Evolutionary conservation across 2,888 invertebrate species (phyloP).

Genomic region (Lasioglossum vierecki): DNA sequence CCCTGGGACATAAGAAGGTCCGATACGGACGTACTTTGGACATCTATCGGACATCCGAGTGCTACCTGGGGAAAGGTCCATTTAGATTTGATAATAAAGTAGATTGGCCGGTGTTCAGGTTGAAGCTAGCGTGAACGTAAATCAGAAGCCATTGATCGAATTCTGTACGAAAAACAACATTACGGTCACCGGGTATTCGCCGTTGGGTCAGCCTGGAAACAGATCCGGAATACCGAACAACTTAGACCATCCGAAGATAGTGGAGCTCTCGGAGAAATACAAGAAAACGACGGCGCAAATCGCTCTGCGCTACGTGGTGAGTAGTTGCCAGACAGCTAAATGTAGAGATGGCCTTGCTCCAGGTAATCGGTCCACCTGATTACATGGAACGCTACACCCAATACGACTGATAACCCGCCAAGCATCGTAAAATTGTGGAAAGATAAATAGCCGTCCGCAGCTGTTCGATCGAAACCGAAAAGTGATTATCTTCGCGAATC

Average conservation of each 20-base stretch:
- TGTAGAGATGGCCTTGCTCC: not conserved
- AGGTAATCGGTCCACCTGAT: not conserved
- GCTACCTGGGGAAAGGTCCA: too few species aligned
- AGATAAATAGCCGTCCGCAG: not conserved
- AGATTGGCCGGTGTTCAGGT: constrained; percentile 85
- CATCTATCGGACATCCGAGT: too few species aligned
- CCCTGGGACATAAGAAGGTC: too few species aligned
- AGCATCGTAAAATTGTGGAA: not conserved
- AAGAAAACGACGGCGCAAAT: constrained; percentile 89
- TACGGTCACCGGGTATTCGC: constrained; percentile 91
- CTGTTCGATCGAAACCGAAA: not conserved
- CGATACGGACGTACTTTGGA: too few species aligned
- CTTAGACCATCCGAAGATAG: constrained; percentile 87
- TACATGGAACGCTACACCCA: not conserved
- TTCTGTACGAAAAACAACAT: constrained; percentile 89
- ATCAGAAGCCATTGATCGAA: constrained; percentile 88
- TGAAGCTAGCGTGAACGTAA: constrained; percentile 92
- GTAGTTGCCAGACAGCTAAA: constrained; percentile 57
- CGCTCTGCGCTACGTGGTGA: constrained; percentile 87
- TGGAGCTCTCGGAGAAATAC: constrained; percentile 87
- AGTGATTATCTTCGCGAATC: not conserved
- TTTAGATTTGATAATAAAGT: not conserved
- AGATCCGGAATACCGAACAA: constrained; percentile 89
- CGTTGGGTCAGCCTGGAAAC: constrained; percentile 92
- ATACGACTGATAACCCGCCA: not conserved